Conservation (phyloP, 2,888 invertebrate species). For the Fissipunctia ypsillon region DNA sequence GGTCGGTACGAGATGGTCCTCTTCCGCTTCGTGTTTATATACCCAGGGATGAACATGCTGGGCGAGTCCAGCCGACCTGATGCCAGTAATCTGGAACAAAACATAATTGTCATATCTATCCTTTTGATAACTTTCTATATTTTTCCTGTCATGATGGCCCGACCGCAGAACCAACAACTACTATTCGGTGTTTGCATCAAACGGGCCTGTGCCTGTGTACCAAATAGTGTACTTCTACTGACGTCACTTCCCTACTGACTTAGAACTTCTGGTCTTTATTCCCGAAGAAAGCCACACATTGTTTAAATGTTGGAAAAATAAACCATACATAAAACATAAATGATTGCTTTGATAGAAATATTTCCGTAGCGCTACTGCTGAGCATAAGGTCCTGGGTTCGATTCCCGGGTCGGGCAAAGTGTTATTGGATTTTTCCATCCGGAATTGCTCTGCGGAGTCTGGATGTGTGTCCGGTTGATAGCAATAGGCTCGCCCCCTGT, state of each 20-base stretch:
- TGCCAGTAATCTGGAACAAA: constrained; percentile 90
- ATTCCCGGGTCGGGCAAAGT: no score
- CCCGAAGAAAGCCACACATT: not conserved
- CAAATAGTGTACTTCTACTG: not conserved
- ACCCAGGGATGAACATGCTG: constrained; percentile 94
- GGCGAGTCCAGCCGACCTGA: constrained; percentile 94
- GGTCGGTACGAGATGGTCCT: constrained; percentile 93
- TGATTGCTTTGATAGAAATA: not conserved
- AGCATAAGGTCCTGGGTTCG: no score
- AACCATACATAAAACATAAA: not conserved
- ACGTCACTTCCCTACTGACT: not conserved
- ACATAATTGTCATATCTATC: not conserved
- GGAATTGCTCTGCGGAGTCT: no score
- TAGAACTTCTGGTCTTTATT: not conserved
- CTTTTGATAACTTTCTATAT: not conserved
- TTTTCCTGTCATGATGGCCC: not conserved
- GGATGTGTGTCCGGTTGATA: no score
- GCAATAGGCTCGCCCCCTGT: no score
- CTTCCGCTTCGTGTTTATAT: constrained; percentile 93
- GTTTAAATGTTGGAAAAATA: not conserved
- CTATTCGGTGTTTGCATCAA: not conserved
- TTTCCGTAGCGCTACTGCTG: no score
- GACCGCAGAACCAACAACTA: not conserved
- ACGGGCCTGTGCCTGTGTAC: not conserved
- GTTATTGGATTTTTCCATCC: no score